A percentile compares a stretch with the other conserved stretches of the same genome.
Conservation (phyloP, 2,888 invertebrate species). For the Drosophila formosana region DNA sequence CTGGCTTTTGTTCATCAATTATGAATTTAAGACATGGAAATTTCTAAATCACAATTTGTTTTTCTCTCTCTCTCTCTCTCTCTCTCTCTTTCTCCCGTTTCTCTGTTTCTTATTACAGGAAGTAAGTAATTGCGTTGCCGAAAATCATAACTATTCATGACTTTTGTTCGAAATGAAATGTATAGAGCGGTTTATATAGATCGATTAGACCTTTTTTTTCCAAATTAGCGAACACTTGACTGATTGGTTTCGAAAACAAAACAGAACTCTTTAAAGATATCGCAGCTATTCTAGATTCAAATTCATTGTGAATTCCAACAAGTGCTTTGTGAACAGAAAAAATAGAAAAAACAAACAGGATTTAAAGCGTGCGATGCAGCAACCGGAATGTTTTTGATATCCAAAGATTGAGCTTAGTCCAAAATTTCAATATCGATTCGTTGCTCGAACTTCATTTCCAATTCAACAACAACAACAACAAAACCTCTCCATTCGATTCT, state of each 20-base stretch:
- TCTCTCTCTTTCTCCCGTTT: conserved; percentile 52
- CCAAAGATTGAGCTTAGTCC: conserved; percentile 31
- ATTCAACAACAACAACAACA: conserved; percentile 45
- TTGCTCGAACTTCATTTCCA: conserved; percentile 63
- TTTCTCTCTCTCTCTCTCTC: conserved; percentile 50
- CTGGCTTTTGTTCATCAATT: conserved; percentile 74
- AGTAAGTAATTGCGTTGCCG: conserved; percentile 82
- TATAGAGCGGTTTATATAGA: conserved; percentile 7
- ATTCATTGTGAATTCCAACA: conserved; percentile 1
- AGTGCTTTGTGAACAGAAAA: conserved; percentile 5
- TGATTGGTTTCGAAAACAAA: not conserved
- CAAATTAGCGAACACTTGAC: not conserved
- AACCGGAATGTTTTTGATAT: conserved; percentile 30
- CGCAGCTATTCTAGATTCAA: conserved; percentile 3
- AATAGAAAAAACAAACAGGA: not conserved
- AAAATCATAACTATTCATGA: conserved; percentile 23
- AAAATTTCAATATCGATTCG: conserved; percentile 16
- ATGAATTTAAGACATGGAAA: conserved; percentile 59
- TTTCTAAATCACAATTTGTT: conserved; percentile 66
- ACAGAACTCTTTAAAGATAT: not conserved
- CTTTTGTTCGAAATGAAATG: conserved; percentile 5
- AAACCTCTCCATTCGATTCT: conserved; percentile 40
- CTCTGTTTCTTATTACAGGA: conserved; percentile 84
- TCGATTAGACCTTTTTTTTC: not conserved
- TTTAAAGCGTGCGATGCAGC: conserved; percentile 11